Evolutionary conservation across 1,140 invertebrate genomes (phyloP).

Genomic region (Euglossa dilemma): DNA sequence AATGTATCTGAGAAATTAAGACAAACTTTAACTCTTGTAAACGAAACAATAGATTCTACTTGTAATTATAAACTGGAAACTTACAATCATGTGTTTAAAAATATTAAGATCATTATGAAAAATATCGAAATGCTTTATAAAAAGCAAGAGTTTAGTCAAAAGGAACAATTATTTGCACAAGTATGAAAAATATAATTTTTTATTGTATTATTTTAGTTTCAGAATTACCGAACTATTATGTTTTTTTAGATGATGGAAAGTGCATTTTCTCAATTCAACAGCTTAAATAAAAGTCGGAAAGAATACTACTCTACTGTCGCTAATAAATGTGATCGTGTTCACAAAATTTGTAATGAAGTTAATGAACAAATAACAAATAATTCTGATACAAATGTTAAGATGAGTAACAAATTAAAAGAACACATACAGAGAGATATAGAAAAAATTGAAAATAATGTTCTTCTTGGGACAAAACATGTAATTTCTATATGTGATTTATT

Average conservation of each 20-base stretch:
- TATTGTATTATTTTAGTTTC: constrained; percentile 2
- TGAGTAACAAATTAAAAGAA: constrained; percentile 58
- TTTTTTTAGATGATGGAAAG: constrained; percentile 69
- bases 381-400: constrained; percentile 45
- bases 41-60: constrained; percentile 69
- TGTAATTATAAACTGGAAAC: constrained; percentile 63
- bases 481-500: constrained; percentile 22
- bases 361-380: constrained; percentile 49
- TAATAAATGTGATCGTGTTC: constrained; percentile 61
- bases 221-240: constrained; percentile 16
- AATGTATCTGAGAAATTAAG: constrained; percentile 69
- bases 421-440: constrained; percentile 61
- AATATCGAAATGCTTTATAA: constrained; percentile 58
- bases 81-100: constrained; percentile 63
- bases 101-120: constrained; percentile 63
- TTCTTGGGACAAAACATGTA: constrained; percentile 69
- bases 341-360: constrained; percentile 54
- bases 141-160: constrained; percentile 62
- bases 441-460: constrained; percentile 67
- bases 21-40: constrained; percentile 58
- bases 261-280: constrained; percentile 65
- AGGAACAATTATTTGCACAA: constrained; percentile 62
- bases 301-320: constrained; percentile 55
- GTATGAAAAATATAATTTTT: constrained; percentile 49
- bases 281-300: constrained; percentile 52